Evolutionary conservation across 2,888 invertebrate species (phyloP).

Genomic region (Luffia ferchaultella): DNA sequence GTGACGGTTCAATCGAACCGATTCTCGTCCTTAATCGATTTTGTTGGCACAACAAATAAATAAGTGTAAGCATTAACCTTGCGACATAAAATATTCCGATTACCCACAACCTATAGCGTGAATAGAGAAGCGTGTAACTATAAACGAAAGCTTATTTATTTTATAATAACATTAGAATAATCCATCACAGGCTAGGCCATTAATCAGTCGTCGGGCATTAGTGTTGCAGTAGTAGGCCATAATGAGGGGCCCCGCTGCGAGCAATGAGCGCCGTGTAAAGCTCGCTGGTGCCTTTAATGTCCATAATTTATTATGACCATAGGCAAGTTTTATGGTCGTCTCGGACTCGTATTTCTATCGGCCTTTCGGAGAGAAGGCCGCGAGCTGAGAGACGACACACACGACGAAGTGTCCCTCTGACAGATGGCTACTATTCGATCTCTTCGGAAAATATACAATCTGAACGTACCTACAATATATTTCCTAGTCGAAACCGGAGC

Average conservation of each 20-base stretch:
- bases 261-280: neutral
- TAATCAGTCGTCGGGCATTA: constrained; percentile 7
- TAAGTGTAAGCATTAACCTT: too few relatives aligned
- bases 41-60: too few relatives aligned
- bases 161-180: constrained; percentile 5
- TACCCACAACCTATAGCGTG: too few relatives aligned
- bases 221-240: constrained; percentile 4
- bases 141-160: neutral
- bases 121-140: too few relatives aligned
- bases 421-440: too few relatives aligned
- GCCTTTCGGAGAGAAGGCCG: neutral
- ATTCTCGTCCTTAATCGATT: too few relatives aligned
- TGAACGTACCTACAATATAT: too few relatives aligned
- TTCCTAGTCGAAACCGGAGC: too few relatives aligned
- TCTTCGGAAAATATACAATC: too few relatives aligned
- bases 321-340: neutral
- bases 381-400: neutral
- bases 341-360: neutral
- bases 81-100: too few relatives aligned
- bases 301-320: constrained; percentile 1
- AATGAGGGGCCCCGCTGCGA: constrained; percentile 2
- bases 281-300: neutral
- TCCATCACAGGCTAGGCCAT: constrained; percentile 6
- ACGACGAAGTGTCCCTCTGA: neutral
- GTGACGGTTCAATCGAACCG: too few relatives aligned